Evolutionary conservation across 2,888 invertebrate genomes (phyloP).

Genomic region (Metopia argyrocephala): DNA sequence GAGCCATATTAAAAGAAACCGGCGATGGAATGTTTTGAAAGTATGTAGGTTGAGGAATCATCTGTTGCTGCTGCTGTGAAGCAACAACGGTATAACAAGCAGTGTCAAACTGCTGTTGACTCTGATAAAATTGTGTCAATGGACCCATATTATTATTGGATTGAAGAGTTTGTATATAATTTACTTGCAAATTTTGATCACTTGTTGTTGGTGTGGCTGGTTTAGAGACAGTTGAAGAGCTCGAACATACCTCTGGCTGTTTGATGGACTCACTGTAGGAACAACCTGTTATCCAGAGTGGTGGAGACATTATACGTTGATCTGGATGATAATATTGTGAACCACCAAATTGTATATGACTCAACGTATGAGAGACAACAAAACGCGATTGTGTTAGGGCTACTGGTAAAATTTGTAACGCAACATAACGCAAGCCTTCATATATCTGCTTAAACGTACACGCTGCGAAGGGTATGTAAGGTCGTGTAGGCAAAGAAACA

Average conservation of each 20-base stretch:
- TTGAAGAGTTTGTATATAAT: constrained; percentile 8
- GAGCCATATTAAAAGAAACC: constrained; percentile 4
- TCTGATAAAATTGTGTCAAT: constrained; percentile 11
- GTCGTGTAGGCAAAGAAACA: constrained; percentile 57
- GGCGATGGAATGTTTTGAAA: constrained; percentile 21
- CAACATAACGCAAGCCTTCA: constrained; percentile 66
- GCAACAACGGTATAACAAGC: not conserved
- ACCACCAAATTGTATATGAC: constrained; percentile 66
- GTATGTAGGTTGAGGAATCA: constrained; percentile 19
- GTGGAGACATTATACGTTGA: constrained; percentile 66
- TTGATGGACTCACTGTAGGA: constrained; percentile 67
- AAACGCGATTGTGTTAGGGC: constrained; percentile 69
- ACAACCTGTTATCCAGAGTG: constrained; percentile 66
- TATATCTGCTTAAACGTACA: constrained; percentile 65
- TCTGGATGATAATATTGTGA: constrained; percentile 66
- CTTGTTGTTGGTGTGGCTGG: not conserved
- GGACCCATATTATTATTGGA: constrained; percentile 17
- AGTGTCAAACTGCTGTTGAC: constrained; percentile 3
- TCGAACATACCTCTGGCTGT: constrained; percentile 44
- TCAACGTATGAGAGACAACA: constrained; percentile 64
- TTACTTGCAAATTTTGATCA: not conserved
- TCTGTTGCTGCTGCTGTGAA: constrained; percentile 28
- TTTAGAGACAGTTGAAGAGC: not conserved
- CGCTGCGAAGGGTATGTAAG: constrained; percentile 61
- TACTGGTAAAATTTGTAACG: constrained; percentile 67